phyloP scores from a whole-genome alignment of 1,140 invertebrate species.

The Halesus radiatus region DNA sequence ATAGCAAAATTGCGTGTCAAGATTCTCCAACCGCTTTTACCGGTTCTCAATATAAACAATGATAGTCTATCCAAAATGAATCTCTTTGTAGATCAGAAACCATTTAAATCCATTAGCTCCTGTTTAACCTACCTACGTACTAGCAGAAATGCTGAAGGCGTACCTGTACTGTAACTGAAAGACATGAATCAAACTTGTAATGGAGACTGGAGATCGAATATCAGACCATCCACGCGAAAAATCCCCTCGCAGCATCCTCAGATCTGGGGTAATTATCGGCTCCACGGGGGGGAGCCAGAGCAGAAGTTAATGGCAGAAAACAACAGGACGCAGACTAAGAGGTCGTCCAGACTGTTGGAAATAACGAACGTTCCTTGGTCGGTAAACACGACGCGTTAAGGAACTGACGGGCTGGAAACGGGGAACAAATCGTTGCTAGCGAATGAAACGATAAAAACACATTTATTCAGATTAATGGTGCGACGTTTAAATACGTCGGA shows the following conservation, averaged over 20 bases:
- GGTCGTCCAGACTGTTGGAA: not conserved
- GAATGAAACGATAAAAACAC: not conserved
- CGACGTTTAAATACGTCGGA: no score
- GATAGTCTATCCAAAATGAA: no score
- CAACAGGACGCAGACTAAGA: conserved; percentile 4
- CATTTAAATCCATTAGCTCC: no score
- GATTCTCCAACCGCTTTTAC: no score
- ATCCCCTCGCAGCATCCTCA: not conserved
- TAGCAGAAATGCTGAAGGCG: no score
- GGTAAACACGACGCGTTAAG: not conserved
- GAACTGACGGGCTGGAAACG: not conserved
- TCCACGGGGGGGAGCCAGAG: not conserved
- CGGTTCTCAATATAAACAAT: no score
- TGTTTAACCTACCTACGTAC: no score
- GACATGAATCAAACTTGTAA: not conserved
- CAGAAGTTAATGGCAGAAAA: not conserved
- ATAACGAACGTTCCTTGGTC: not conserved
- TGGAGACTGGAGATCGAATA: not conserved
- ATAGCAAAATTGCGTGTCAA: no score
- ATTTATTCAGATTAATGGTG: no score
- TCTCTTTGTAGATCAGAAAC: no score
- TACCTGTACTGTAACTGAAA: not conserved
- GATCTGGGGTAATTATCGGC: conserved; percentile 13
- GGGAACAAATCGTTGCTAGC: not conserved
- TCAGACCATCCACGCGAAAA: not conserved